phyloP scores from a whole-genome alignment of 2,113 vertebrate genomes.

The Passerina amoena region DNA sequence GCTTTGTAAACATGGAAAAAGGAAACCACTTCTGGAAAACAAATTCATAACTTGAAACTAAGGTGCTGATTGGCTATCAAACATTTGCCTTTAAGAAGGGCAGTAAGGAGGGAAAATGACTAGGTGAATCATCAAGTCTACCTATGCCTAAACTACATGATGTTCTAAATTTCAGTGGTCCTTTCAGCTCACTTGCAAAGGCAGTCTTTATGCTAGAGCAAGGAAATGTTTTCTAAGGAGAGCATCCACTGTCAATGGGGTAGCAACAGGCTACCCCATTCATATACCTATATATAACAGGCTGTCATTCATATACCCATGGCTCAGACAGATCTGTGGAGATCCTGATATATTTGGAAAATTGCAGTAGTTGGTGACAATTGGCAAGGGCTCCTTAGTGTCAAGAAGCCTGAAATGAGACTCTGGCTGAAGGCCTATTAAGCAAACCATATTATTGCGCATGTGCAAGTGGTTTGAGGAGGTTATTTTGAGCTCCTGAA shows the following conservation, averaged over 20 bases:
- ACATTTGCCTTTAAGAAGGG: neutral
- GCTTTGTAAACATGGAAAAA: neutral
- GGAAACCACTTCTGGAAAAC: neutral
- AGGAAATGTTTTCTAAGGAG: neutral
- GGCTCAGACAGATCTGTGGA: neutral
- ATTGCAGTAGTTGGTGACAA: neutral
- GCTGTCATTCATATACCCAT: neutral
- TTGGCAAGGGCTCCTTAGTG: neutral
- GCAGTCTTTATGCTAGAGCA: neutral
- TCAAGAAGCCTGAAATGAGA: neutral
- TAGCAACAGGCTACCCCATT: neutral
- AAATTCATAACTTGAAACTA: neutral
- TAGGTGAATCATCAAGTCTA: neutral
- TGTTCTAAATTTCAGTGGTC: neutral
- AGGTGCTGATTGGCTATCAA: neutral
- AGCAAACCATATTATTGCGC: neutral
- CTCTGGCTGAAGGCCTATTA: neutral
- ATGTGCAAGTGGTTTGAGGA: neutral
- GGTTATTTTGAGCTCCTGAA: neutral
- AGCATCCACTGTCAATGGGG: neutral
- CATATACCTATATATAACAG: neutral
- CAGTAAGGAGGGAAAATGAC: neutral
- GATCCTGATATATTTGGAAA: neutral
- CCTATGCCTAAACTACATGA: neutral
- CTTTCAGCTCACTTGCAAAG: neutral